Conservation (phyloP, 2,888 invertebrate species). For the Chrysomela aeneicollis region DNA sequence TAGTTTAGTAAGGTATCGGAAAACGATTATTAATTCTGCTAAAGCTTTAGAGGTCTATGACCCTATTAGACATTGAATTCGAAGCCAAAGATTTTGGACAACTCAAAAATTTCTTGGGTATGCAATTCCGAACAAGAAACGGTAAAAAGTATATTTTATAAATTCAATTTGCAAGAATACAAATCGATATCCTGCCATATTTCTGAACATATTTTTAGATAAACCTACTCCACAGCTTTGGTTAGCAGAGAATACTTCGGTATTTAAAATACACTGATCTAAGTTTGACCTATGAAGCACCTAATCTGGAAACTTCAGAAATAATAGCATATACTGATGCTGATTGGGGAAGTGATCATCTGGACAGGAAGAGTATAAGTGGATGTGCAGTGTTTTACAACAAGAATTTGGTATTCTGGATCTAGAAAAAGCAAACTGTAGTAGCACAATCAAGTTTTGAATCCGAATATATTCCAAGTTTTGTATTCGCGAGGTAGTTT, state of each 20-base stretch:
- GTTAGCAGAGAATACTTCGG: conserved; percentile 28
- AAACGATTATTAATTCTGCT: too few relatives aligned
- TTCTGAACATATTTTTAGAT: conserved; percentile 34
- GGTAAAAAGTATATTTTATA: conserved; percentile 15
- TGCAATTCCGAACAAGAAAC: too few relatives aligned
- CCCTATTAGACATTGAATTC: too few relatives aligned
- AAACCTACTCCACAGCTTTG: conserved; percentile 29
- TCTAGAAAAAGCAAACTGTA: conserved; percentile 31
- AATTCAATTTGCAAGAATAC: conserved; percentile 24
- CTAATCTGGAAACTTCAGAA: background rate
- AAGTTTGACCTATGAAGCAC: conserved; percentile 1
- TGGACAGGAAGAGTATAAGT: conserved; percentile 25
- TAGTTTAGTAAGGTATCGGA: too few relatives aligned
- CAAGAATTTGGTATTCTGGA: conserved; percentile 31
- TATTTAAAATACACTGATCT: conserved; percentile 13
- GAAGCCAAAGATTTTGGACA: too few relatives aligned
- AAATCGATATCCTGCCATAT: conserved; percentile 32
- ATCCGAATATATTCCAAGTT: conserved; percentile 32
- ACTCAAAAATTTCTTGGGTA: too few relatives aligned
- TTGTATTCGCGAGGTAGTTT: conserved; percentile 14
- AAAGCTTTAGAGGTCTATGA: too few relatives aligned
- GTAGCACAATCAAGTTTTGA: conserved; percentile 32
- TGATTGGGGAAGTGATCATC: conserved; percentile 13
- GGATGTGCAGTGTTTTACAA: too few relatives aligned
- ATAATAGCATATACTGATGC: conserved; percentile 2